phyloP scores from a whole-genome alignment of 2,113 vertebrate species.

The Mesembrinibis cayennensis region DNA sequence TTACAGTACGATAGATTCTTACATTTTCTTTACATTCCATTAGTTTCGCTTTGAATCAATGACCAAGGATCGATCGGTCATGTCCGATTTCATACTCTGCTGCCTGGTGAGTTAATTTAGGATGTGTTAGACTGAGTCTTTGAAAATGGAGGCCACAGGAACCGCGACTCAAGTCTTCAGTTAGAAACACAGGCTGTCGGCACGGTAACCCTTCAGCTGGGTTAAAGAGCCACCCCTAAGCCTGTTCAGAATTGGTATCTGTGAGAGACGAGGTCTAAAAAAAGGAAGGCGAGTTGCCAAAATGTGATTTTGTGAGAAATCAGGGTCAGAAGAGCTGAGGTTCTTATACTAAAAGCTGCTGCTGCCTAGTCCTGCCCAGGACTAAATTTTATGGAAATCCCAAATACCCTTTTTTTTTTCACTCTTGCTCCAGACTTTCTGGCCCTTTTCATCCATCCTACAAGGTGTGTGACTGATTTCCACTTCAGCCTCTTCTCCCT shows the following conservation, averaged over 20 bases:
- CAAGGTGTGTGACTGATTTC: not conserved
- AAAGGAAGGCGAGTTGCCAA: not conserved
- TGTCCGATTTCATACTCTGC: conserved; percentile 76
- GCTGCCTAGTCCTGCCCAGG: not conserved
- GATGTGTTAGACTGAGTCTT: not conserved
- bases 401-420: not conserved
- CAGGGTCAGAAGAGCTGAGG: not conserved
- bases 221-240: not conserved
- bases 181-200: not conserved
- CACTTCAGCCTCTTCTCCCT: not conserved
- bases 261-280: not conserved
- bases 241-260: not conserved
- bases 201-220: not conserved
- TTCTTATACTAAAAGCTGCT: not conserved
- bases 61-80: conserved; percentile 76
- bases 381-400: not conserved
- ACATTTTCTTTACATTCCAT: conserved; percentile 63
- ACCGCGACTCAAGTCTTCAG: not conserved
- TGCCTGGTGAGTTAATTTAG: conserved; percentile 63
- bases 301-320: not conserved
- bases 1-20: not conserved
- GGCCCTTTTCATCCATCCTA: not conserved
- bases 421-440: not conserved
- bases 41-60: conserved; percentile 62
- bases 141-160: not conserved